Evolutionary conservation across 2,888 invertebrate species (phyloP), one percentile per base, ranked within the genome.

Genomic region (Eupithecia subumbrata): DNA sequence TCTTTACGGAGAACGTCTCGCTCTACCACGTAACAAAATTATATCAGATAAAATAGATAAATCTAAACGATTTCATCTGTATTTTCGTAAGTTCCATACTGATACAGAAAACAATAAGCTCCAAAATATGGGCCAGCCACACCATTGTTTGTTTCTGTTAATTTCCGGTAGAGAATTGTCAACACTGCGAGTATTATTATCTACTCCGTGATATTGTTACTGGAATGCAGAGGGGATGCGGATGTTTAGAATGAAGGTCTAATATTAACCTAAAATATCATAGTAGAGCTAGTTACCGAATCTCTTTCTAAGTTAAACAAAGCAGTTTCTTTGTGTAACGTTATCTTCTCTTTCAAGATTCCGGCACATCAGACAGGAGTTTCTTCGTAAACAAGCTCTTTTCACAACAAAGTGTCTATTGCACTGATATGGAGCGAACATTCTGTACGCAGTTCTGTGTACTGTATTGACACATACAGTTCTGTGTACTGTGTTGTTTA

Each of bases 61-160:
- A 8, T 18, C 63, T 7, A 7, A 12, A 22, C 25, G 25, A 60
- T 25, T 25, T 60, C 14, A 60, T 60, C 25, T 25, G 60, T 25
- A 60, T 25, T 60, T 25, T 60, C 22, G 25, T 60, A 12, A 60
- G 60, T 25, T 60, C 25, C 1, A 22, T 56, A 22, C 5, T 60
- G 60, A 22, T 14, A 60, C 60, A 25, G 60, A 60, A 56, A 56
- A 56, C 56, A 56, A 56, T 56, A 56, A 56, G 56, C 56, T 56
- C 22, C 22, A 22, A 22, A 56, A 56, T 5, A 25, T 25, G 12
- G 5, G 60, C 22, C 22, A 22, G 56, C 5, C 60, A 60, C 5
- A 5, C 5, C 12, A 60, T 60, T 60, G 12, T 60, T 12, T 60
- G 60, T 25, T 0, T 60, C 60, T 60, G n/a, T 22, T 60, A 25